Base-by-base conservation (phyloP, 2,888 invertebrate species). In the Stenodera caucasica region DNA sequence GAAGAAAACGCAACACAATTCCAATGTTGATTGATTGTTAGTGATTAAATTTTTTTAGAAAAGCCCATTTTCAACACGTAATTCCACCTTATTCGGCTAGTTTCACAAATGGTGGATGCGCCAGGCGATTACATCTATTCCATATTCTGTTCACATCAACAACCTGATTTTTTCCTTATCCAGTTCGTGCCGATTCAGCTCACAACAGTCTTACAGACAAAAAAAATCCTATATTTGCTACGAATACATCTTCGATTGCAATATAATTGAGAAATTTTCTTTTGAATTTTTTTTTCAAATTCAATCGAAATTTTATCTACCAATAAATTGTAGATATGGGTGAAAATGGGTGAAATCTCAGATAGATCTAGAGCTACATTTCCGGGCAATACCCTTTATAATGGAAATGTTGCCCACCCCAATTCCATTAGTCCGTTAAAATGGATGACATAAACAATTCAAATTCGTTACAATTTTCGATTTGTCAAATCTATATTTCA, bases 391-490 rank as follows among this genome's bases (percentile, higher is more conserved):
- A 32, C 30, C 33, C 29, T 35, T 53, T 30, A 53, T 49, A 58
- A 59, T 59, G 50, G 55, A 32, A 26, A 35, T 12, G 49, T 55
- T 55, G 54, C 54, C 54, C 30, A 59, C 58, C 50, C 58, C 33
- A 7, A n/a, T 35, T 35, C n/a, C 12, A 35, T 49, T 18, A 58
- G 45, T 49, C 50, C 30, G 35, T 29, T 18, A 49, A 55, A 59
- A 35, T 30, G 55, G 50, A 5, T 55, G 58, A 37, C 50, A 59
- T 51, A 59, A 59, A 59, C 58, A 50, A 23, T 54, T 55, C 58
- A 32, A 58, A 58, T 58, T 53, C 45, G 33, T 30, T 15, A 57
- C 40, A 53, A 53, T 45, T 53, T 55, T 55, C 33, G 33, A 35
- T n/a, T 35, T 35, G 4, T 35, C 2, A 12, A 35, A 4, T n/a